Conservation (phyloP, 2,113 vertebrate genomes). For the Chaetura pelagica region DNA sequence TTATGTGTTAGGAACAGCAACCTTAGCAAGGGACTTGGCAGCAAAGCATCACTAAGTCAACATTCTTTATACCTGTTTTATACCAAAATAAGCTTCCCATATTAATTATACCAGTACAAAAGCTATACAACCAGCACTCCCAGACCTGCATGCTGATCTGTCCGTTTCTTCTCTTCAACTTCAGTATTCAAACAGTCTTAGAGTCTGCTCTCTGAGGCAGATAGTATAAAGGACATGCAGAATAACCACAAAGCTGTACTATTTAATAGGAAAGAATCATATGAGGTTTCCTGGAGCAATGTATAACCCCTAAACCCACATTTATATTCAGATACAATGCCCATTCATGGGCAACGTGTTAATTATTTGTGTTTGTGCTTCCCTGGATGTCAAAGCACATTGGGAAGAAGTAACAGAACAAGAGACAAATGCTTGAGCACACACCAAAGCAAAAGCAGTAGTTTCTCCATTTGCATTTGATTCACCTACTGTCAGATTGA, state of each 20-base stretch:
- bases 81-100: not conserved
- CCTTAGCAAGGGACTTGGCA: not conserved
- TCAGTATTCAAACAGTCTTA: not conserved
- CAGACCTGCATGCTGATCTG: not conserved
- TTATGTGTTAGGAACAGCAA: not conserved
- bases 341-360: accelerated
- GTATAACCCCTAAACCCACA: not conserved
- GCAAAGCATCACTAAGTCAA: not conserved
- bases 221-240: not conserved
- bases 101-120: not conserved
- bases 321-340: not conserved
- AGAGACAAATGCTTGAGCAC: not conserved
- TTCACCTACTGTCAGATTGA: not conserved
- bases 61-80: too few relatives aligned
- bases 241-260: not conserved
- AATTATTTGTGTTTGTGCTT: not conserved
- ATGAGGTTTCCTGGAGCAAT: not conserved
- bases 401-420: not conserved
- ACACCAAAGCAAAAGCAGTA: not conserved
- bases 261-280: not conserved
- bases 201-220: not conserved
- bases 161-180: not conserved
- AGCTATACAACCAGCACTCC: not conserved
- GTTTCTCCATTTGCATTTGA: not conserved
- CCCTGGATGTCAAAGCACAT: not conserved